Conservation (phyloP, 2,888 invertebrate species). For the Strigamia maritima region DNA sequence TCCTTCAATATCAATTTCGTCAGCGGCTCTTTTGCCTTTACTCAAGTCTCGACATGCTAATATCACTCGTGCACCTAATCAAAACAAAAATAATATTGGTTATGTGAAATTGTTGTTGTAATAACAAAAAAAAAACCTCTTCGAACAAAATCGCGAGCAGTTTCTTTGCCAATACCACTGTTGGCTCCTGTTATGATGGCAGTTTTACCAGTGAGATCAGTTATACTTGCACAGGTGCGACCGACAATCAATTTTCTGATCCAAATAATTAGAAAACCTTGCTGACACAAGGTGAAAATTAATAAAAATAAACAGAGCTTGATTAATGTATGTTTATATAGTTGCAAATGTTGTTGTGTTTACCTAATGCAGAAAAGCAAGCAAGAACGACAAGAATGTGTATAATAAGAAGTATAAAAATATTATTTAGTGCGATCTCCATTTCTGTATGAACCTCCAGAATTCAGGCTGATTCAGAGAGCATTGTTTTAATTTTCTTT, state of each 20-base stretch:
- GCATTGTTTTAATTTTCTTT: background rate
- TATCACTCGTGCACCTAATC: conserved; percentile 31
- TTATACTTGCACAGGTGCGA: conserved; percentile 45
- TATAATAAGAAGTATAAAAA: too few species aligned
- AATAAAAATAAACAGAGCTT: background rate
- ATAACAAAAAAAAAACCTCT: conserved; percentile 52
- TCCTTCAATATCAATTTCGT: background rate
- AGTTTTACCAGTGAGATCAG: conserved; percentile 59
- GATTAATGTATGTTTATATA: too few species aligned
- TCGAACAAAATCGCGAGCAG: conserved; percentile 53
- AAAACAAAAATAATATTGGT: background rate
- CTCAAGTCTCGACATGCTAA: conserved; percentile 28
- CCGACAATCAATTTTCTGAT: background rate
- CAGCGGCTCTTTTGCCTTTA: conserved; percentile 7
- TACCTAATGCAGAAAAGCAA: too few species aligned
- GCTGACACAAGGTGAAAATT: background rate
- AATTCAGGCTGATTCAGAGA: background rate
- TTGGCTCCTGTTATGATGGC: conserved; percentile 58
- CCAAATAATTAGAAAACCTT: background rate
- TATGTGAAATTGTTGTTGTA: conserved; percentile 49
- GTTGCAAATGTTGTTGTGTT: too few species aligned
- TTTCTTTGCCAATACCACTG: conserved; percentile 53
- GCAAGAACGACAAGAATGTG: too few species aligned
- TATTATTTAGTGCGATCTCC: too few species aligned
- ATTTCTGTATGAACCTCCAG: too few species aligned